Percentiles rank a stretch among this genome's conserved stretches.
phyloP scores from a whole-genome alignment of 1,140 invertebrate genomes.

The Diploscapter pachys region DNA sequence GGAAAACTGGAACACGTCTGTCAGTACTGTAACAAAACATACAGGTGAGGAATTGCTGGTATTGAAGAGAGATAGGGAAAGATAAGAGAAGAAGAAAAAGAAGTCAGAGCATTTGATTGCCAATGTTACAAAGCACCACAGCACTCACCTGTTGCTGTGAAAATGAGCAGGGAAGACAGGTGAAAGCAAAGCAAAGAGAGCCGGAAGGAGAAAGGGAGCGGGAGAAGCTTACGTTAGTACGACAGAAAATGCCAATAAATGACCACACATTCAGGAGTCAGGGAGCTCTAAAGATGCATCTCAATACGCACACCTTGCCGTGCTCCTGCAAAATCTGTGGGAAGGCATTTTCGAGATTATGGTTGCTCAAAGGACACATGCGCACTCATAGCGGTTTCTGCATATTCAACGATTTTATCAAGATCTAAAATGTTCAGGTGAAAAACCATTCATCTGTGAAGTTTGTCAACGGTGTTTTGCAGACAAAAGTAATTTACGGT shows the following conservation, averaged over 20 bases:
- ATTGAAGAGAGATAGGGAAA: background rate
- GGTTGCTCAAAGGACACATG: slow-evolving; percentile 88
- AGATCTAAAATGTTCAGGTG: slow-evolving; percentile 86
- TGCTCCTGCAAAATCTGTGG: slow-evolving; percentile 70
- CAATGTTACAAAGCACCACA: slow-evolving; percentile 3
- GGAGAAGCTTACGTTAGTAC: too few relatives aligned
- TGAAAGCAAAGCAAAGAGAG: background rate
- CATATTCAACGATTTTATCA: slow-evolving; percentile 69
- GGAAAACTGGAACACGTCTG: slow-evolving; percentile 7
- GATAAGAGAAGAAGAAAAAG: background rate
- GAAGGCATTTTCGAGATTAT: slow-evolving; percentile 89
- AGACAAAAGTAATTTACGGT: slow-evolving; percentile 77
- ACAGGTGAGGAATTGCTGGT: slow-evolving; percentile 2
- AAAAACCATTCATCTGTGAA: slow-evolving; percentile 65
- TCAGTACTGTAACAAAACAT: slow-evolving; percentile 9
- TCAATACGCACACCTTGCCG: slow-evolving; percentile 3
- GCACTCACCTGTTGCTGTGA: slow-evolving; percentile 4
- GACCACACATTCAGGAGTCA: background rate
- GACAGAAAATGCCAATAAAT: too few relatives aligned
- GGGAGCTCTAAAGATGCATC: slow-evolving; percentile 6
- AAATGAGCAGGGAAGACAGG: slow-evolving; percentile 1
- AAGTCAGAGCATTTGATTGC: slow-evolving; percentile 9
- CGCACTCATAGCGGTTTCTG: slow-evolving; percentile 73
- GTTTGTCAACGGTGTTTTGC: slow-evolving; percentile 91
- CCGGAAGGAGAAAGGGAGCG: background rate